Base-by-base conservation (phyloP, 2,113 vertebrate genomes). In the Cottus gobio region DNA sequence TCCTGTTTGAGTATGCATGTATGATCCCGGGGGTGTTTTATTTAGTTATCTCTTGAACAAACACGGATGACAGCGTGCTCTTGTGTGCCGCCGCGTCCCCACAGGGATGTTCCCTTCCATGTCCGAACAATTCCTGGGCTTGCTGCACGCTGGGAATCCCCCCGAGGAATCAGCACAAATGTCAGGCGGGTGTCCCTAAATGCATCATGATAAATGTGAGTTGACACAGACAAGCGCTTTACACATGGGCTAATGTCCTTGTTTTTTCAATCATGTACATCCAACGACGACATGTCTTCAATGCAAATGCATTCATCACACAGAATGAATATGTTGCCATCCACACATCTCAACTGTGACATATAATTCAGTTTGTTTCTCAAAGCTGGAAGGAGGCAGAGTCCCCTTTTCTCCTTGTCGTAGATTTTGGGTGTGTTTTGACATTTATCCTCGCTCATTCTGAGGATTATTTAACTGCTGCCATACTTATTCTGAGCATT, bases 121-220 rank as follows among this genome's bases (percentile, higher is more conserved):
- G 76, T 92, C 76, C 18, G 1, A 75, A 74, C 76, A 61, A 48
- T 80, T 85, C 67, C 78, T 4, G 8, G 22, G 57, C 75, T 4
- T 22, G 34, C 28, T 77, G 85, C 66, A 39, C 34, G 57, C 81
- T 72, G 87, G 82, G 42, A 71, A 42, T 72, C 72, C 26, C 84
- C 86, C 69, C 6, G 67, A 79, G 84, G 85, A 90, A 71, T 74
- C 73, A 34, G 56, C 71, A 80, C 83, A 78, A 87, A 89, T 90
- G 82, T 83, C 88, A 90, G 72, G 5, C 74, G 36, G 71, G 56
- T 80, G 74, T 88, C 85, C 76, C 85, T 84, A 83, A 88, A 91
- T 5, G 74, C 79, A 71, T 76, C 24, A 1, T 7, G 66, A 68
- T 75, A 50, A 75, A 90, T 90, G 65, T 64, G 78, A 80, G 70